Evolutionary conservation across 2,113 vertebrate genomes (phyloP).

Genomic region (Emydocephalus ijimae): DNA sequence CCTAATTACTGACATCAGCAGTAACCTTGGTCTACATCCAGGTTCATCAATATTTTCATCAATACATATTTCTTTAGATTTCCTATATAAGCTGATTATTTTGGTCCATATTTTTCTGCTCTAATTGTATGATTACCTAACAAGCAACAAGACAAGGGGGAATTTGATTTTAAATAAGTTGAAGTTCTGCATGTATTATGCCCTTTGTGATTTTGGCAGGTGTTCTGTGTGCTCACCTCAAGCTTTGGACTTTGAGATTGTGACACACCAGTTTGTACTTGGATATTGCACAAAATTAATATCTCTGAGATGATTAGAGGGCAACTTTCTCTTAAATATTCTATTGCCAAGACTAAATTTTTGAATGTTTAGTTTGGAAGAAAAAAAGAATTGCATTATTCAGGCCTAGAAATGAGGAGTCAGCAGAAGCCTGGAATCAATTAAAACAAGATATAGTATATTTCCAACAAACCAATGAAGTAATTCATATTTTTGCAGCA

Average conservation of each 20-base stretch:
- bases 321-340: conserved; percentile 4
- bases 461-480: background rate
- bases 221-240: background rate
- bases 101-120: background rate
- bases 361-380: background rate
- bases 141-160: accelerated
- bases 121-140: background rate
- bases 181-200: background rate
- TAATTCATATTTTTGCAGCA: background rate
- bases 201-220: background rate
- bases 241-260: background rate
- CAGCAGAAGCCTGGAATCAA: background rate
- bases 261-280: background rate
- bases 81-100: background rate
- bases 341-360: background rate
- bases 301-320: background rate
- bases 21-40: background rate
- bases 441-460: background rate
- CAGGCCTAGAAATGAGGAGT: background rate
- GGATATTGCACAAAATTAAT: conserved; percentile 1
- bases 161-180: background rate
- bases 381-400: background rate
- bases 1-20: background rate
- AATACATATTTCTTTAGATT: background rate
- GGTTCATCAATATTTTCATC: background rate